Conservation (phyloP, 2,113 vertebrate genomes). For the Notothenia coriiceps region DNA sequence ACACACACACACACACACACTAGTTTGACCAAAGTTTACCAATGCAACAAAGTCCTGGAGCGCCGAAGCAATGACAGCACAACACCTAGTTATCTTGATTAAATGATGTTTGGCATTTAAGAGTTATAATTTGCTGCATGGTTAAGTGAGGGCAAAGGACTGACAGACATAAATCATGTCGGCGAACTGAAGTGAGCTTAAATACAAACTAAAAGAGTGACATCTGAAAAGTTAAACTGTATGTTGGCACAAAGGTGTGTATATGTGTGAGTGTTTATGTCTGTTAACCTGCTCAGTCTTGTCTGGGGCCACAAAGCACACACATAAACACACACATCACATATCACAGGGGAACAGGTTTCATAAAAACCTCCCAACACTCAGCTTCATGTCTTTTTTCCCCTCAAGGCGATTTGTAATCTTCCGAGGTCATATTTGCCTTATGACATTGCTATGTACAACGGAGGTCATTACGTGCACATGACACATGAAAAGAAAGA, state of each 20-base stretch:
- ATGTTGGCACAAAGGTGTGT: conserved; percentile 23
- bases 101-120: conserved; percentile 10
- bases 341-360: conserved; percentile 27
- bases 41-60: conserved; percentile 4
- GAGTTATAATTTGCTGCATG: conserved; percentile 9
- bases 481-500: conserved; percentile 40
- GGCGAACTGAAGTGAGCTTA: conserved; percentile 12
- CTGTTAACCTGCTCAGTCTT: conserved; percentile 68
- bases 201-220: conserved; percentile 38
- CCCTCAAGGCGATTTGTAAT: conserved; percentile 23
- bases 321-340: conserved; percentile 13
- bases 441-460: conserved; percentile 36
- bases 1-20: conserved; percentile 14
- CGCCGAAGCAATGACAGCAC: neutral
- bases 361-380: conserved; percentile 28
- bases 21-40: conserved; percentile 1
- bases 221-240: conserved; percentile 54
- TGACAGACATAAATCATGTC: conserved; percentile 13
- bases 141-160: conserved; percentile 34
- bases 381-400: conserved; percentile 30
- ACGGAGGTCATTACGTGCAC: conserved; percentile 27
- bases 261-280: neutral
- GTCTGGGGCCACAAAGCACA: conserved; percentile 35
- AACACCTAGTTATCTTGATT: neutral
- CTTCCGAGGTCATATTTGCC: conserved; percentile 56